Conservation (phyloP, 2,888 invertebrate species). For the Latrodectus elegans region DNA sequence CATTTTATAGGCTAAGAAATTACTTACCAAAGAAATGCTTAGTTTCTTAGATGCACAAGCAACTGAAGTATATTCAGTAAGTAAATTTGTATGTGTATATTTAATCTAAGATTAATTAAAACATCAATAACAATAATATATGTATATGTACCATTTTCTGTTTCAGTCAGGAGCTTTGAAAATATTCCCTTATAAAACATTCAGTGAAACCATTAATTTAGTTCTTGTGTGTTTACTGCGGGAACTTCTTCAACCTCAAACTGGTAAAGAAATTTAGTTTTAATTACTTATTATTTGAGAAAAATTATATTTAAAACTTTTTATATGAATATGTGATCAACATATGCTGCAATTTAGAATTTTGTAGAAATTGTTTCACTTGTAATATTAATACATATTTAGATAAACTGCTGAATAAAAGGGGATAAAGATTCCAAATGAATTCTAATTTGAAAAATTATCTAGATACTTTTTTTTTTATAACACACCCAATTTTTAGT, state of each 20-base stretch:
- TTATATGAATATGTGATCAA: too few relatives aligned
- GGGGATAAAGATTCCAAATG: too few relatives aligned
- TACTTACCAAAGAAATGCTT: conserved; percentile 88
- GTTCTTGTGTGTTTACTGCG: conserved; percentile 93
- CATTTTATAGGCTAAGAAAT: conserved; percentile 83
- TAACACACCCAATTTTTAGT: too few relatives aligned
- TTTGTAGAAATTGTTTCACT: too few relatives aligned
- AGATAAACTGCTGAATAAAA: too few relatives aligned
- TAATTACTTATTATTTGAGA: neutral
- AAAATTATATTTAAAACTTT: neutral
- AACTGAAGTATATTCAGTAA: conserved; percentile 82
- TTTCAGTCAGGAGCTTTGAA: conserved; percentile 77
- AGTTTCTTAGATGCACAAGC: conserved; percentile 89
- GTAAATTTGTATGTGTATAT: neutral
- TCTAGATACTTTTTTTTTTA: too few relatives aligned
- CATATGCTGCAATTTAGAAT: too few relatives aligned
- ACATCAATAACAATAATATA: neutral
- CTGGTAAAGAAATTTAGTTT: conserved; percentile 75
- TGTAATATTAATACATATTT: too few relatives aligned
- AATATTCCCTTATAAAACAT: conserved; percentile 93
- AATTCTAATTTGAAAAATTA: too few relatives aligned
- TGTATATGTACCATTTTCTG: neutral
- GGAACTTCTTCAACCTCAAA: conserved; percentile 91
- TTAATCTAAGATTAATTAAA: too few relatives aligned
- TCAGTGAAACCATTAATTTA: conserved; percentile 94